phyloP scores from a whole-genome alignment of 2,888 invertebrate genomes.

The Dasypogon diadema region DNA sequence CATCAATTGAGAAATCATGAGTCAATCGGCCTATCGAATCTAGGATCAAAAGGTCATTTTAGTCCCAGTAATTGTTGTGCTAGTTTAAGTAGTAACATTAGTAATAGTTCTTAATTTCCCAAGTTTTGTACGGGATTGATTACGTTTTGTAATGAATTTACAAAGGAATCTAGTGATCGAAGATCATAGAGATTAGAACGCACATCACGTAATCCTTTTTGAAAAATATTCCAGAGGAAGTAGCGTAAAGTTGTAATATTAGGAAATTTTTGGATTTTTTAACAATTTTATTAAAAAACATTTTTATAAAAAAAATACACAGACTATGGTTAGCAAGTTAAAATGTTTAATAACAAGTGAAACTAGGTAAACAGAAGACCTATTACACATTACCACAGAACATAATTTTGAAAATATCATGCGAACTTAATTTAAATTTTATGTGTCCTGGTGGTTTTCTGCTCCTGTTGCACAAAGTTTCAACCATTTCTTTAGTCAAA shows the following conservation, averaged over 20 bases:
- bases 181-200: slow-evolving; percentile 15
- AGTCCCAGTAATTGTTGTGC: slow-evolving; percentile 59
- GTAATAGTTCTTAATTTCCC: slow-evolving; percentile 34
- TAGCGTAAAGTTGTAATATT: background rate
- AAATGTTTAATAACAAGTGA: background rate
- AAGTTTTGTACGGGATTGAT: slow-evolving; percentile 17
- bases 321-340: background rate
- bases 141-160: slow-evolving; percentile 21
- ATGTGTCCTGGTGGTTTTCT: no score
- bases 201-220: slow-evolving; percentile 39
- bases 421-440: no score
- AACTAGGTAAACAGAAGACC: background rate
- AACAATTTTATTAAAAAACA: slow-evolving; percentile 6
- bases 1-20: slow-evolving; percentile 58
- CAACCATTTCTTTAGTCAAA: no score
- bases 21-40: slow-evolving; percentile 57
- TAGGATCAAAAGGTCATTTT: slow-evolving; percentile 58
- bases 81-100: slow-evolving; percentile 56
- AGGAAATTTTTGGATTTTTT: slow-evolving; percentile 11
- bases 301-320: background rate
- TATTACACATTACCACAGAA: no score
- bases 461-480: no score
- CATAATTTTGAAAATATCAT: no score
- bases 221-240: background rate
- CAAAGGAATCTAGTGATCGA: slow-evolving; percentile 11